Evolutionary conservation across 2,888 invertebrate species (phyloP).

Genomic region (Microctonus aethiopoides): DNA sequence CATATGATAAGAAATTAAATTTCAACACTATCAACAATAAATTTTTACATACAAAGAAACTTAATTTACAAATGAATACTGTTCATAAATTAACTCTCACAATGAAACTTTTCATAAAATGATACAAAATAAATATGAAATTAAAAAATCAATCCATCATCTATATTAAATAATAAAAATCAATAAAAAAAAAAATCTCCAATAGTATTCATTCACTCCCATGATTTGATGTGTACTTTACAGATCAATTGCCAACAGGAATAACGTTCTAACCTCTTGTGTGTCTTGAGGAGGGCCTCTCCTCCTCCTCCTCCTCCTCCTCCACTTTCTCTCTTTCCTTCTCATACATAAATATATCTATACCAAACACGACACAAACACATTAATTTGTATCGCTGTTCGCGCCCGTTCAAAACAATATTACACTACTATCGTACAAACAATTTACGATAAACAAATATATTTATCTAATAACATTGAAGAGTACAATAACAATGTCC

Average conservation of each 20-base stretch:
- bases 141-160: not conserved
- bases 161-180: no score
- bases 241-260: conserved; percentile 20
- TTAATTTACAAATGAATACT: no score
- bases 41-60: no score
- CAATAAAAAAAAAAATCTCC: no score
- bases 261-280: conserved; percentile 31
- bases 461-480: no score
- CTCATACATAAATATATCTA: not conserved
- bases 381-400: not conserved
- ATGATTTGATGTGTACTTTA: not conserved
- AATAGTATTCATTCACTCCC: not conserved
- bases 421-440: conserved; percentile 23
- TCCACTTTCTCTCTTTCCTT: not conserved
- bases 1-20: no score
- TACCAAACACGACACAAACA: not conserved
- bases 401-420: not conserved
- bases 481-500: conserved; percentile 38
- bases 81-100: no score
- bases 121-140: not conserved
- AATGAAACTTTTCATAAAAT: not conserved
- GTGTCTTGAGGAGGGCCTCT: no score
- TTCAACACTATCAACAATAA: no score
- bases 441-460: no score
- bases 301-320: no score